Base-by-base conservation (phyloP, 2,113 vertebrate species). In the Cyprinus carpio region DNA sequence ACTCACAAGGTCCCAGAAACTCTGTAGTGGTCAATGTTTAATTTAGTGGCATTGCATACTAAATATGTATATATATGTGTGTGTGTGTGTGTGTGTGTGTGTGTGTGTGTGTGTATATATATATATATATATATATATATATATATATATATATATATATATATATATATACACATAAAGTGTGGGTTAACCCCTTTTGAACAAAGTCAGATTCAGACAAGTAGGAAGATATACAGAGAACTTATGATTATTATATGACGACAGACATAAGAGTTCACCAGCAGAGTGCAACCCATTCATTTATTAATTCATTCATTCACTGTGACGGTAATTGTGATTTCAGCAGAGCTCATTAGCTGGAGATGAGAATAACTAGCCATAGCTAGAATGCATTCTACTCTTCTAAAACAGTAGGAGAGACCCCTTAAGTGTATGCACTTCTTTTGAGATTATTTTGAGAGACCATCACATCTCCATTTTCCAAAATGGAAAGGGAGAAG, bases 341-440 rank as follows among this genome's bases (percentile, higher is more conserved):
- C 75, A 37, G 75, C 75, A 65, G 62, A 69, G 62, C 62, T 81
- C 79, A 81, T 81, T 81, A 81, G 62, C 62, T 69, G 7, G 27
- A 67, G 79, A 81, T 69, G 79, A 69, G 62, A 81, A 81, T 81
- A 81, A 81, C 62, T 62, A 81, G 79, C 79, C 79, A 81, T 69
- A 67, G 62, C 79, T 69, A 27, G 69, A 67, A 67, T 81, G n/a
- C 40, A 81, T 6, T 65, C 37, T 4, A 0, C n/a, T 81, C 78
- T 25, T 81, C n/a, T 81, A 65, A 54, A 49, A 81, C n/a, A 65
- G 60, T 29, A 65, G 60, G 40, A 27, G 2, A 60, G 4, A 81
- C 60, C 78, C 60, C 40, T 43, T 49, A 65, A 51, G 40, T 43
- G 51, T 15, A 18, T 46, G 20, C 27, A 51, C 43, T 67, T 81